A percentile compares a stretch with the other conserved stretches of the same genome.
Evolutionary conservation across 53 echinoderm and acorn worm species (phyloP).

Genomic region (Mesocentrotus franciscanus): DNA sequence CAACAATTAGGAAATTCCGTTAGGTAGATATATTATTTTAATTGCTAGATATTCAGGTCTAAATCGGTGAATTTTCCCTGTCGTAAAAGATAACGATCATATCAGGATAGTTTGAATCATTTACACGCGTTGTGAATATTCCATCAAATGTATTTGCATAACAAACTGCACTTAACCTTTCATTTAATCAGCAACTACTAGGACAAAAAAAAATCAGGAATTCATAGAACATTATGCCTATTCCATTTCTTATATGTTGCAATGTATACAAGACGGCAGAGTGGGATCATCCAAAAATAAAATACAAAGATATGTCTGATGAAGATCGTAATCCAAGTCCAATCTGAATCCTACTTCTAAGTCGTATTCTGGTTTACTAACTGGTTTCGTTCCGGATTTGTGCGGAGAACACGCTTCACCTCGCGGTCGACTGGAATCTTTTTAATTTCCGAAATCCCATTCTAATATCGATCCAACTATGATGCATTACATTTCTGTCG

Average conservation of each 20-base stretch:
- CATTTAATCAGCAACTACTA: not conserved
- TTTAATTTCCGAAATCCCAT: slow-evolving; percentile 47
- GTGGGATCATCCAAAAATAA: not conserved
- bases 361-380: not conserved
- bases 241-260: slow-evolving; percentile 1
- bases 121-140: not conserved
- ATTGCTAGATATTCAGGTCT: not conserved
- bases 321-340: not conserved
- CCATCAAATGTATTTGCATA: not conserved
- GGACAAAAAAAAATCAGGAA: not conserved
- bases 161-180: not conserved
- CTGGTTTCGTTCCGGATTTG: not conserved
- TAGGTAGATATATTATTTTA: not conserved
- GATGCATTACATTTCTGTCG: not conserved
- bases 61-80: not conserved
- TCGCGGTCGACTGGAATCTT: not conserved
- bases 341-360: not conserved
- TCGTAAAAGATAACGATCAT: not conserved
- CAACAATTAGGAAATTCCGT: not conserved
- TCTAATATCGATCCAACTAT: slow-evolving; percentile 10
- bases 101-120: not conserved
- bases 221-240: not conserved
- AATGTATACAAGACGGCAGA: not conserved
- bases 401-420: slow-evolving; percentile 12
- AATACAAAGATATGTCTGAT: not conserved